Evolutionary conservation across 2,888 invertebrate genomes (phyloP).

Genomic region (Eucriotettix oculatus): DNA sequence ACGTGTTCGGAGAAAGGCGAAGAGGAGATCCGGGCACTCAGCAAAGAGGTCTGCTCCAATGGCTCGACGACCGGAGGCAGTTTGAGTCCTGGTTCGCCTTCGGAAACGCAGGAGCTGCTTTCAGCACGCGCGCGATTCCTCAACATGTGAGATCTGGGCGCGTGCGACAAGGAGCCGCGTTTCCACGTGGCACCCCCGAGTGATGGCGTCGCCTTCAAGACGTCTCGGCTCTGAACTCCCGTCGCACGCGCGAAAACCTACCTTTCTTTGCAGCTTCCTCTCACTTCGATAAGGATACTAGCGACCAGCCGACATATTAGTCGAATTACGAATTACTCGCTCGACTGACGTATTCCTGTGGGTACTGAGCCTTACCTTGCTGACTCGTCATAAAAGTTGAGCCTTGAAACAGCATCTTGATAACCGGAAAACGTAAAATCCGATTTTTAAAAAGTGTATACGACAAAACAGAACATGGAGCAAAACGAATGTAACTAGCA

Average conservation of each 20-base stretch:
- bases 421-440: no score
- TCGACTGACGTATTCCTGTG: no score
- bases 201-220: conserved; percentile 1
- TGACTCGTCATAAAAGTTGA: no score
- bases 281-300: no score
- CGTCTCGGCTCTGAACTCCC: neutral
- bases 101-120: conserved; percentile 47
- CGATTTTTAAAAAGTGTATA: no score
- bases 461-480: no score
- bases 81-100: conserved; percentile 45
- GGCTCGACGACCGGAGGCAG: conserved; percentile 41
- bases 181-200: conserved; percentile 4
- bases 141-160: conserved; percentile 8
- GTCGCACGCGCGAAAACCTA: neutral
- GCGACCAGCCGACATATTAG: no score
- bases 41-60: conserved; percentile 24
- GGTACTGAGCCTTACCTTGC: no score
- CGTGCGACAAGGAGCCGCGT: conserved; percentile 1
- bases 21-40: conserved; percentile 15
- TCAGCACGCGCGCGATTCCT: conserved; percentile 2
- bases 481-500: no score
- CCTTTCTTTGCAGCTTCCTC: no score
- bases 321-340: no score
- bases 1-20: conserved; percentile 31
- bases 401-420: no score